These are phyloP conservation scores for Neolamprologus falcicula DNA, from an alignment of 2,113 vertebrate species.

Conservation along the genomic window DNA sequence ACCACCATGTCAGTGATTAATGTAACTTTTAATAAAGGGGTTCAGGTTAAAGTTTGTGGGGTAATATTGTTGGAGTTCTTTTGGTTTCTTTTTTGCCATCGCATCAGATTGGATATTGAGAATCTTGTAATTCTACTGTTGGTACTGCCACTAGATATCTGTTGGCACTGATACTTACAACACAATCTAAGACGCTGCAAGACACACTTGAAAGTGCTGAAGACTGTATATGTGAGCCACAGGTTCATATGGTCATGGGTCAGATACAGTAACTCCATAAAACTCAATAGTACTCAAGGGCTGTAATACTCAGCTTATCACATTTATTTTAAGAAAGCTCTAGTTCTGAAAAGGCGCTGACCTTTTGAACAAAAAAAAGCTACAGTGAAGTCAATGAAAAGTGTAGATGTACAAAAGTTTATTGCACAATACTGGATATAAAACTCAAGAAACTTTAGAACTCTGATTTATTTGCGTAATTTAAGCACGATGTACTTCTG, in stretches of 20 bases:
- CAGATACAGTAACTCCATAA: neutral
- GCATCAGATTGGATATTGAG: neutral
- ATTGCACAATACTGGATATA: neutral
- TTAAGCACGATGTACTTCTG: neutral
- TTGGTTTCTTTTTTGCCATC: neutral
- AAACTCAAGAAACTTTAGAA: neutral
- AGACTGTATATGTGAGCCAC: neutral
- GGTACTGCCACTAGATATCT: neutral
- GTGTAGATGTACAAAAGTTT: neutral
- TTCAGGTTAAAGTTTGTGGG: neutral
- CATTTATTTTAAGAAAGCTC: slow-evolving; percentile 4
- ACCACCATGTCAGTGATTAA: neutral
- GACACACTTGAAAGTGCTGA: neutral
- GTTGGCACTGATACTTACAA: neutral
- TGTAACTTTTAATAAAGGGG: neutral
- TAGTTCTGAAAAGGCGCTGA: neutral
- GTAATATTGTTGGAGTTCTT: rapidly evolving
- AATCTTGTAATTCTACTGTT: neutral
- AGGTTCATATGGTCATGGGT: neutral
- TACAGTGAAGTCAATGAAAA: neutral
- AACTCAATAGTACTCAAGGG: neutral
- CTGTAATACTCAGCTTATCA: neutral
- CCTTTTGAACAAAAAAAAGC: neutral
- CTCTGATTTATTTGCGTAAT: neutral
- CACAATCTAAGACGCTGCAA: neutral